These are phyloP conservation scores for Paratilapia polleni DNA, from an alignment of 2,113 vertebrate species.

Conservation along the genomic window DNA sequence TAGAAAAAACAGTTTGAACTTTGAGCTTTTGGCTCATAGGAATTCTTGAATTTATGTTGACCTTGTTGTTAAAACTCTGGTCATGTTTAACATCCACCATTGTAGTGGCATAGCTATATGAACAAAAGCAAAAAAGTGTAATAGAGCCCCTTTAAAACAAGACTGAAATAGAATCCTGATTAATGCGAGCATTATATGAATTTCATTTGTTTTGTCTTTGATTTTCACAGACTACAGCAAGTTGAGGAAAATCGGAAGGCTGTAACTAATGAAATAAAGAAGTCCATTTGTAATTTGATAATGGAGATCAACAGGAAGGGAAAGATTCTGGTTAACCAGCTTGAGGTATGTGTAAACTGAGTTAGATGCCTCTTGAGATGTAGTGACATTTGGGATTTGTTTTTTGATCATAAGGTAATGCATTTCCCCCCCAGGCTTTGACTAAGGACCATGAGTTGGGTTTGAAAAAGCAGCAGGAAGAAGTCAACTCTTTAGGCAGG, in stretches of 20 bases:
- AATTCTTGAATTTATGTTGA: not conserved
- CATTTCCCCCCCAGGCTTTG: conserved; percentile 81
- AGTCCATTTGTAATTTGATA: conserved; percentile 95
- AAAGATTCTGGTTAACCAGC: conserved; percentile 94
- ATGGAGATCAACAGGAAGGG: conserved; percentile 99
- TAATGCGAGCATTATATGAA: not conserved
- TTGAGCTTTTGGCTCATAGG: not conserved
- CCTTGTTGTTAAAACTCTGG: not conserved
- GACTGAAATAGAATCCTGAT: not conserved
- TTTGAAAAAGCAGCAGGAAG: conserved; percentile 94
- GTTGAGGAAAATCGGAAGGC: conserved; percentile 96
- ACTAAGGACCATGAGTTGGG: conserved; percentile 92
- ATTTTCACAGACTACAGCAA: conserved; percentile 91
- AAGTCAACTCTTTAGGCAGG: conserved; percentile 89
- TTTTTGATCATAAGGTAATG: not conserved
- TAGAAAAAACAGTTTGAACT: not conserved
- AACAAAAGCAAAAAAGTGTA: not conserved
- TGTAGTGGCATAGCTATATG: too few relatives aligned
- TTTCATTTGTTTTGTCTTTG: conserved; percentile 19
- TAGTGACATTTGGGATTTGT: not conserved
- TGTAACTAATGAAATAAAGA: conserved; percentile 97
- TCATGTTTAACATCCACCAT: not conserved
- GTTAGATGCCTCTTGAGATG: not conserved
- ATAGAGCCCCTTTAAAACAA: not conserved
- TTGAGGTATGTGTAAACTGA: conserved; percentile 84